Base-by-base conservation (phyloP, 2,888 invertebrate species). In the Metallyticus violacea region DNA sequence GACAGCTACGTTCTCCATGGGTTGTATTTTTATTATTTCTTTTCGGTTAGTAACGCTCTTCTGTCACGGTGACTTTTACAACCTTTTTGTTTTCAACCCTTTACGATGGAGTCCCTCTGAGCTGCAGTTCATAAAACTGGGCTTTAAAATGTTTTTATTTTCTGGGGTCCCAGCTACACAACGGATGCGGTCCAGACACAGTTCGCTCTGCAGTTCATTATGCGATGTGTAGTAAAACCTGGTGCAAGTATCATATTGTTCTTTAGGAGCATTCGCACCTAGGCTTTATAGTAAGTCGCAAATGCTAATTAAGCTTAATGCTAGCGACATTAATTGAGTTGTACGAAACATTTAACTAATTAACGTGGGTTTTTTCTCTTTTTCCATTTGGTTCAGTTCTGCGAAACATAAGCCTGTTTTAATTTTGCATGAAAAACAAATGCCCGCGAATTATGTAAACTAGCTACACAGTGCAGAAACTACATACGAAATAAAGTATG, bases 141-240 rank as follows among this genome's bases (percentile, higher is more conserved):
- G 82, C 82, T 82, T 82, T 76, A 82, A 82, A 82, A 40, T 40
- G 81, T 81, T 62, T 28, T 80, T 80, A n/a, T 28, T 80, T 27
- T 62, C 40, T 62, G 40, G 22, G 40, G 40, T 62, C 22, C 40
- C 9, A 62, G 22, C 40, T 25, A 79, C 15, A 15, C 15, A 62
- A 22, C 40, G 40, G 40, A 62, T 62, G 40, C 40, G 40, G 40
- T 62, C 15, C 15, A 62, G 40, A 62, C 40, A 22, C 15, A 62
- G 22, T 62, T 62, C 40, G n/a, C 2, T 62, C 40, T 62, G 5
- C 40, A 62, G 22, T 22, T 62, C 22, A 40, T 40, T 40, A 62
- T 15, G 15, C 40, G 1, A 62, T 62, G 40, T 62, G 40, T 22
- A 62, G 40, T 62, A 62, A 62, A 40, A n/a, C n/a, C n/a, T n/a